phyloP scores from a whole-genome alignment of 2,888 invertebrate genomes.

The Poecilobothrus nobilitatus region DNA sequence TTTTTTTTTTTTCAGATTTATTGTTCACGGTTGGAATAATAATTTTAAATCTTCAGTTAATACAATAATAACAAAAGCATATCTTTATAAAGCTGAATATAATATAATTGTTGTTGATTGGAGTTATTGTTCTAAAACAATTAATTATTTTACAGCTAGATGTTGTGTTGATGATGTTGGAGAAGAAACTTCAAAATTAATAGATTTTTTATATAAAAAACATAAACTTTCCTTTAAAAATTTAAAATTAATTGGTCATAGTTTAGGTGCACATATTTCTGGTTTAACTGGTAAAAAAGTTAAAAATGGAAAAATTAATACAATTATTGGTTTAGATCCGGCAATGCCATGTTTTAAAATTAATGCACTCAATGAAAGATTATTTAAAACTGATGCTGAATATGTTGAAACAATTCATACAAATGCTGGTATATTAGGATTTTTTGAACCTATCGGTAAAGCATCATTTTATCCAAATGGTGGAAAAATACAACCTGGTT shows the following conservation, averaged over 20 bases:
- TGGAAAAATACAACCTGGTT: constrained; percentile 48
- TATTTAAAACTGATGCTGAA: constrained; percentile 33
- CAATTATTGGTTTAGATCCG: constrained; percentile 43
- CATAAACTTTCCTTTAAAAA: constrained; percentile 43
- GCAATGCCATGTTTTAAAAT: constrained; percentile 28
- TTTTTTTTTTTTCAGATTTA: constrained; percentile 18
- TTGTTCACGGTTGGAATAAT: constrained; percentile 54
- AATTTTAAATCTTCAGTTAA: constrained; percentile 41
- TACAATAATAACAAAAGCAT: constrained; percentile 40
- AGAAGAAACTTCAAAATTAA: constrained; percentile 25
- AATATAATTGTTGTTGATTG: constrained; percentile 56
- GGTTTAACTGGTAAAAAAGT: constrained; percentile 51
- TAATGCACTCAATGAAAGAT: constrained; percentile 26
- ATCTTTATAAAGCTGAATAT: constrained; percentile 48
- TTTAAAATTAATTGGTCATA: constrained; percentile 49
- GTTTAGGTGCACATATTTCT: constrained; percentile 51
- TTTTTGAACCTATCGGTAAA: constrained; percentile 36
- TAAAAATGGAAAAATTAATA: constrained; percentile 47
- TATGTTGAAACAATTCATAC: constrained; percentile 41
- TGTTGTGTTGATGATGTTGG: constrained; percentile 32
- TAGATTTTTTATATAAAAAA: constrained; percentile 41
- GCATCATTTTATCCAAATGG: constrained; percentile 49
- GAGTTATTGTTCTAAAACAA: constrained; percentile 47
- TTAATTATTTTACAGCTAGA: constrained; percentile 48
- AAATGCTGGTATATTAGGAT: constrained; percentile 35